A percentile compares a stretch with the other conserved stretches of the same genome.
phyloP scores from a whole-genome alignment of 2,888 invertebrate genomes.

The Caenorhabditis macrosperma region DNA sequence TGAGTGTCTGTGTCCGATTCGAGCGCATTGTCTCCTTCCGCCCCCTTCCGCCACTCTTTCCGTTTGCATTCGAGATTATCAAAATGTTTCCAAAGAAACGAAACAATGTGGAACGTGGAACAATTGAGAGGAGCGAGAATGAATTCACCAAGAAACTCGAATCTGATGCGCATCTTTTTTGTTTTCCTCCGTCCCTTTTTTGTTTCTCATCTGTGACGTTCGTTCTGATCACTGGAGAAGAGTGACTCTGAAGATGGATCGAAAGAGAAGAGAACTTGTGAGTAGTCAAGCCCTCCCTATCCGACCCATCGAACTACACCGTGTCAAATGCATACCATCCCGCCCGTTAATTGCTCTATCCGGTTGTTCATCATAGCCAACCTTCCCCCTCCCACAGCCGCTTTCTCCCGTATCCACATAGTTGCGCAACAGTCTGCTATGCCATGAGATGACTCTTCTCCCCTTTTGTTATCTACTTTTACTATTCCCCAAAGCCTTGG shows the following conservation, averaged over 20 bases:
- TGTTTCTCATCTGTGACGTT: background rate
- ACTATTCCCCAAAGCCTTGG: background rate
- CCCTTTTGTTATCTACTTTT: constrained; percentile 10
- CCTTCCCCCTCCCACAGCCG: background rate
- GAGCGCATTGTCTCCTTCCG: constrained; percentile 23
- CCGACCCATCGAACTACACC: background rate
- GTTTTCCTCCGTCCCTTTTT: background rate
- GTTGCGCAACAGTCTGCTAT: constrained; percentile 38
- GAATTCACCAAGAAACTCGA: background rate
- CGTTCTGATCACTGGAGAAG: background rate
- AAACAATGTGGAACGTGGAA: constrained; percentile 11
- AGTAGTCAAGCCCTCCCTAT: too few species aligned
- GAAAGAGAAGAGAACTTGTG: too few species aligned
- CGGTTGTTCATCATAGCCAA: background rate
- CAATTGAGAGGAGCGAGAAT: background rate
- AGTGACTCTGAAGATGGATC: background rate
- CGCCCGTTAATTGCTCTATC: background rate
- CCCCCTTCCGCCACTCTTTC: constrained; percentile 1
- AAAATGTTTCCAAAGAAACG: constrained; percentile 20
- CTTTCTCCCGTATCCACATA: background rate
- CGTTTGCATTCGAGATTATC: constrained; percentile 51
- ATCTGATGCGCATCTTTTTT: constrained; percentile 38
- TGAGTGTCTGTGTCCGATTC: background rate
- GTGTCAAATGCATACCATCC: background rate
- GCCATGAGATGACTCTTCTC: constrained; percentile 24